A percentile compares a stretch with the other conserved stretches of the same genome.
Conservation (phyloP, 2,888 invertebrate species). For the Eristalinus sepulchralis region DNA sequence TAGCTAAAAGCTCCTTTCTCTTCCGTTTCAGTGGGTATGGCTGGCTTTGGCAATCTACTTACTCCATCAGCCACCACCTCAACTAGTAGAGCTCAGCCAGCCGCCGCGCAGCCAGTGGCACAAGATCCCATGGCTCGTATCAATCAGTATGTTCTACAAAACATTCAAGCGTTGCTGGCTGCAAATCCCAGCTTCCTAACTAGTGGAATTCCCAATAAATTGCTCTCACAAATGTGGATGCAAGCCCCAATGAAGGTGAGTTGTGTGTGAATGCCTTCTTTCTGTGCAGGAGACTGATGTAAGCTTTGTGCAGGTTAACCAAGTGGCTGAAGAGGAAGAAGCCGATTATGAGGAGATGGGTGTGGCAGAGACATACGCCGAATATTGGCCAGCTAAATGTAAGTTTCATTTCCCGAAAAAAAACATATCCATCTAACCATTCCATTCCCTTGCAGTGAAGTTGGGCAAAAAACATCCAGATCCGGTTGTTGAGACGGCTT, state of each 20-base stretch:
- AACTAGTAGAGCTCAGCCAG: slow-evolving; percentile 29
- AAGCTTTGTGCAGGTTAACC: slow-evolving; percentile 39
- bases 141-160: slow-evolving; percentile 78
- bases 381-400: slow-evolving; percentile 98
- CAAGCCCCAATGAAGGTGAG: slow-evolving; percentile 81
- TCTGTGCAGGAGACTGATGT: background rate
- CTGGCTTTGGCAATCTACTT: slow-evolving; percentile 81
- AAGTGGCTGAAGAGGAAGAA: slow-evolving; percentile 85
- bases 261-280: background rate
- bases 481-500: slow-evolving; percentile 99
- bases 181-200: slow-evolving; percentile 80
- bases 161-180: slow-evolving; percentile 79
- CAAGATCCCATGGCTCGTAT: slow-evolving; percentile 75
- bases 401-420: slow-evolving; percentile 75
- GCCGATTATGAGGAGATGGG: slow-evolving; percentile 98
- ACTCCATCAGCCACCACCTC: slow-evolving; percentile 55
- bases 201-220: slow-evolving; percentile 82
- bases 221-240: slow-evolving; percentile 85
- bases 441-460: slow-evolving; percentile 84
- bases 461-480: slow-evolving; percentile 98
- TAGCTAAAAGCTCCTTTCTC: background rate
- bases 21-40: slow-evolving; percentile 84
- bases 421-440: too few species aligned
- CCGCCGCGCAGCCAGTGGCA: slow-evolving; percentile 45
- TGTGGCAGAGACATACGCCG: slow-evolving; percentile 98